Evolutionary conservation across 2,888 invertebrate genomes (phyloP).

Genomic region (Cephonodes hylas): DNA sequence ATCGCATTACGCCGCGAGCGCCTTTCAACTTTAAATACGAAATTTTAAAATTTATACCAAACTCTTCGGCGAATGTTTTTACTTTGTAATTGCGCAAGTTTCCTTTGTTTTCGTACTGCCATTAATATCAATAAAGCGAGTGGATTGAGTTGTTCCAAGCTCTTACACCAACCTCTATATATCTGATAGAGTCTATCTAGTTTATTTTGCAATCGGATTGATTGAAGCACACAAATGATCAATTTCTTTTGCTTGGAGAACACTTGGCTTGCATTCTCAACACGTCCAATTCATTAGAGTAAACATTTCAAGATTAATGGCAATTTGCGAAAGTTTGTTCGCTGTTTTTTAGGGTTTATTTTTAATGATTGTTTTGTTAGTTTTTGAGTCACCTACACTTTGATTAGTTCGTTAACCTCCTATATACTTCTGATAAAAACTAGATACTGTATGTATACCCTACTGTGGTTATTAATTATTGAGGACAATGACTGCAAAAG

Average conservation of each 20-base stretch:
- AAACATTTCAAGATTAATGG: not conserved
- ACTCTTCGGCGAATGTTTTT: not conserved
- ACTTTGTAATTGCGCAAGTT: conserved; percentile 1
- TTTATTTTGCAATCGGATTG: not conserved
- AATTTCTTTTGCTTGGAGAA: not conserved
- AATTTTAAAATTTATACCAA: not conserved
- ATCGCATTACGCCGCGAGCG: not conserved
- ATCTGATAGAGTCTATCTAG: not conserved
- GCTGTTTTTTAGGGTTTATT: not conserved
- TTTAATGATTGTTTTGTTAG: no score
- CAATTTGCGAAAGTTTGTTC: not conserved
- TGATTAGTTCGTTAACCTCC: no score
- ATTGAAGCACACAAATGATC: not conserved
- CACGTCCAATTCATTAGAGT: not conserved
- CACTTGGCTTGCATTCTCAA: not conserved
- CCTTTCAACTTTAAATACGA: not conserved
- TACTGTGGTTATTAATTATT: no score
- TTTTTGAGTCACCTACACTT: no score
- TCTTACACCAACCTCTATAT: not conserved
- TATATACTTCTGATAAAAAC: no score
- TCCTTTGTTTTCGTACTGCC: not conserved
- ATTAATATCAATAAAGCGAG: conserved; percentile 5
- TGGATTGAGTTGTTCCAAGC: not conserved
- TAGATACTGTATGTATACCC: no score
- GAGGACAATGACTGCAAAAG: no score